Evolutionary conservation across 2,797 vertebrate species (phyloP), one percentile per base, ranked within the genome.

Genomic region (Schizothorax lantsangensis): DNA sequence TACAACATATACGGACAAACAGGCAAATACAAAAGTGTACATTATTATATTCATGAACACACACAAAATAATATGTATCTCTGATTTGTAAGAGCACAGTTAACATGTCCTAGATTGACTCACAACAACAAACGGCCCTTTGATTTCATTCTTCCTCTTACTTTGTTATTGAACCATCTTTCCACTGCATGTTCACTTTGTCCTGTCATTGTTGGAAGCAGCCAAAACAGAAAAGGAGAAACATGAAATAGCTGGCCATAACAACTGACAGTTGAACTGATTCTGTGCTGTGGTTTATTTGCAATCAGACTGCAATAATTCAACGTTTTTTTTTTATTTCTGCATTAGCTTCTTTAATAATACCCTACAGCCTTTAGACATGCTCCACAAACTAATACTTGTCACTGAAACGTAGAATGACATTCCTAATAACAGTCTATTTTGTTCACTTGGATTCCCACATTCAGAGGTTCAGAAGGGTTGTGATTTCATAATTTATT

Each of bases 241-340:
- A 62, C 47, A 79, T 43, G 79, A 85, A 64, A 38, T 19, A 26
- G 8, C 7, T 21, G 74, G 38, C 15, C 30, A 79, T 3, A 40
- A 75, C 2, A 45, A n/a, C 6, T 33, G 79, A 78, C 79, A 83
- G 87, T 85, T 88, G 62, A 82, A 71, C 45, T 6, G 72, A 52
- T 47, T 62, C 77, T 43, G 77, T 62, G 36, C 6, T 47, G 57
- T 77, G 54, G 71, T 84, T 84, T 26, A 47, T 81, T 47, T 66
- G 79, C 79, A 81, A 81, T 33, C 9, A 66, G 15, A 47, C 17
- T 81, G 59, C 40, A 66, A 66, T 47, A 81, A 84, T 64, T 84
- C 33, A 75, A 74, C 6, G 1, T 45, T 45, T 75, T 62, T 49
- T 36, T 30, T 21, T 5, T 0, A 14, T 30, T 23, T 74, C 19